A percentile compares a stretch with the other conserved stretches of the same genome.
Conservation (phyloP, 2,888 invertebrate genomes). For the Clusia tigrina region DNA sequence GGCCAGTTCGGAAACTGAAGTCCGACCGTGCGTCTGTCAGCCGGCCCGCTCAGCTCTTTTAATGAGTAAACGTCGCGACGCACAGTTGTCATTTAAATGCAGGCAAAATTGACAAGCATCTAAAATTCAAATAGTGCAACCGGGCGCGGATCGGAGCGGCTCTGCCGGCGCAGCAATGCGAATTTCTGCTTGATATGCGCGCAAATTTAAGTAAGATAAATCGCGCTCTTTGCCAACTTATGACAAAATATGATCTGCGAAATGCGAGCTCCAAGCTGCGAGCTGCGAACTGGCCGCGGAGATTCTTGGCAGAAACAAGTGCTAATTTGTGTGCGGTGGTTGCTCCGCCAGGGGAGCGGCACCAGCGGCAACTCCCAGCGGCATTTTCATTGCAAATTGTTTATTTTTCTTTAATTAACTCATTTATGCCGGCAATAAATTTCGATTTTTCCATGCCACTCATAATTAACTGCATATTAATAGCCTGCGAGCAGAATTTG, state of each 20-base stretch:
- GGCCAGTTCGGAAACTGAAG: background rate
- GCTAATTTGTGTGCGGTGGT: background rate
- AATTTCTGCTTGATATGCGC: background rate
- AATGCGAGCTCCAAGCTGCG: too few relatives aligned
- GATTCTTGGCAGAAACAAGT: slow-evolving; percentile 7
- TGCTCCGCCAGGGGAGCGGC: background rate
- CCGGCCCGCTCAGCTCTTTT: background rate
- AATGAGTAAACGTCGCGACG: background rate
- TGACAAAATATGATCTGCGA: background rate
- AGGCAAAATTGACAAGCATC: slow-evolving; percentile 19
- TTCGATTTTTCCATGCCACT: background rate
- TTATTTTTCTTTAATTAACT: slow-evolving; percentile 47
- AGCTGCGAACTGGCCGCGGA: too few relatives aligned
- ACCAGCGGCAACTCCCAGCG: slow-evolving; percentile 20
- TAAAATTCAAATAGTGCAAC: slow-evolving; percentile 9
- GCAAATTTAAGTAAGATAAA: background rate
- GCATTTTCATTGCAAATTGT: slow-evolving; percentile 36
- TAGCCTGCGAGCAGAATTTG: slow-evolving; percentile 19
- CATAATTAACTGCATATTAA: background rate
- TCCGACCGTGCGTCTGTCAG: background rate
- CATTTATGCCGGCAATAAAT: slow-evolving; percentile 23
- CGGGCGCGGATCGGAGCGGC: background rate
- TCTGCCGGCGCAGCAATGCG: background rate
- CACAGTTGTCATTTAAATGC: slow-evolving; percentile 6
- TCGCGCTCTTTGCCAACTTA: background rate